A percentile compares a stretch with the other conserved stretches of the same genome.
phyloP scores from a whole-genome alignment of 2,888 invertebrate species.

The Scelioninae gen. 1 region DNA sequence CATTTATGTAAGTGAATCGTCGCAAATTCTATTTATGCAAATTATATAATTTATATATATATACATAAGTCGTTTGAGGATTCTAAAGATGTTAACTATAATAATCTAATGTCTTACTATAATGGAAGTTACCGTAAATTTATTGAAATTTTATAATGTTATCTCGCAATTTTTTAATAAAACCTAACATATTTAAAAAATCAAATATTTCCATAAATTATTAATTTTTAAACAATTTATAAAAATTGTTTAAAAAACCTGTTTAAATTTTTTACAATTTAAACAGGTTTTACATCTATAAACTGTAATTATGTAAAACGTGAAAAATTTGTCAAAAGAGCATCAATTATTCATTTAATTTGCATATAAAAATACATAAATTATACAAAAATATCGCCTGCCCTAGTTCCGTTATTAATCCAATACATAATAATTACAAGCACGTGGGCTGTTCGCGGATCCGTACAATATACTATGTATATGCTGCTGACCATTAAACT shows the following conservation, averaged over 20 bases:
- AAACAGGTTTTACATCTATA: too few species aligned
- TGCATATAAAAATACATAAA: neutral
- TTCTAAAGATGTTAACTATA: neutral
- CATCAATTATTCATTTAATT: neutral
- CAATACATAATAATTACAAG: constrained; percentile 32
- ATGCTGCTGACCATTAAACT: constrained; percentile 36
- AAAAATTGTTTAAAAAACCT: too few species aligned
- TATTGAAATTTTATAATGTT: too few species aligned
- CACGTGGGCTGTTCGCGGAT: constrained; percentile 35
- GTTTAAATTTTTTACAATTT: too few species aligned
- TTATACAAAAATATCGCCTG: constrained; percentile 16
- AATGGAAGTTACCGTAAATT: too few species aligned
- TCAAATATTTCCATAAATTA: too few species aligned
- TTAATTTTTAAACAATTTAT: too few species aligned
- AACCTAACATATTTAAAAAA: too few species aligned
- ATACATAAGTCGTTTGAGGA: neutral
- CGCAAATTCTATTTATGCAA: neutral
- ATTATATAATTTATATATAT: neutral
- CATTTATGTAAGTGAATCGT: neutral
- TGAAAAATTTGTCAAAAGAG: neutral
- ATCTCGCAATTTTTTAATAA: too few species aligned
- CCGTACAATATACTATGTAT: constrained; percentile 21
- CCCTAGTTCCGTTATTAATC: constrained; percentile 27
- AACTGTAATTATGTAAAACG: too few species aligned
- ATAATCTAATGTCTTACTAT: constrained; percentile 3